Conservation (phyloP, 92 coral and sea anemone species). For the Palythoa grandis region DNA sequence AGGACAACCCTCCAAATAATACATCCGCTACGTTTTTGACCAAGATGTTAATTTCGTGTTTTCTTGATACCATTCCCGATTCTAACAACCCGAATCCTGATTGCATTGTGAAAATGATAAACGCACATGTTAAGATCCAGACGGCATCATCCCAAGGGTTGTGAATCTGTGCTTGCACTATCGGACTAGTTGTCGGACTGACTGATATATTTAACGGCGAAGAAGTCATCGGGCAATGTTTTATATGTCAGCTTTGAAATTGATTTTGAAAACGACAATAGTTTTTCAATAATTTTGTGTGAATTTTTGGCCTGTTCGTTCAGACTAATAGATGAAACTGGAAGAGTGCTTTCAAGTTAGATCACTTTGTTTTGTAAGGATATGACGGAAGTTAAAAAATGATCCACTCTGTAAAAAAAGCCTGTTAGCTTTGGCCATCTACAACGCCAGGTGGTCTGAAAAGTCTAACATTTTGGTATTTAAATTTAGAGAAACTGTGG, state of each 20-base stretch:
- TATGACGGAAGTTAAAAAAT: constrained; percentile 30
- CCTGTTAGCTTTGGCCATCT: constrained; percentile 5
- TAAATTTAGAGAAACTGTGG: constrained; percentile 34
- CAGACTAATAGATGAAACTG: neutral
- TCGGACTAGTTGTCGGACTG: neutral
- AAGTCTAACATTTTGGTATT: constrained; percentile 26
- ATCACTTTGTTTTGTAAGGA: neutral
- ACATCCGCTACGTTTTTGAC: constrained; percentile 73
- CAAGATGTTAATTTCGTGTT: constrained; percentile 70
- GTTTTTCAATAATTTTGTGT: neutral
- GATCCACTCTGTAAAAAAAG: neutral
- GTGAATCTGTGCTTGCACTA: constrained; percentile 13
- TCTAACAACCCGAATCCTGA: constrained; percentile 67
- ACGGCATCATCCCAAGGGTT: constrained; percentile 78
- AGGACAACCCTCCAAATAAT: constrained; percentile 66
- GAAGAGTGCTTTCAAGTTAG: neutral
- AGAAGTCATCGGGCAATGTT: constrained; percentile 16
- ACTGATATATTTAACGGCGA: constrained; percentile 7
- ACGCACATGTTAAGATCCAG: constrained; percentile 69
- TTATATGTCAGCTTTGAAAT: neutral
- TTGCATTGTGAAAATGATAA: constrained; percentile 74
- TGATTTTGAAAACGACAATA: neutral
- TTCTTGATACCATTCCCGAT: constrained; percentile 73
- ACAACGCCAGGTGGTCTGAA: constrained; percentile 18
- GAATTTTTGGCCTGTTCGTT: neutral